Evolutionary conservation across 1,140 invertebrate species (phyloP), one percentile per base, ranked within the genome.

Genomic region (Archivesica marissinica): DNA sequence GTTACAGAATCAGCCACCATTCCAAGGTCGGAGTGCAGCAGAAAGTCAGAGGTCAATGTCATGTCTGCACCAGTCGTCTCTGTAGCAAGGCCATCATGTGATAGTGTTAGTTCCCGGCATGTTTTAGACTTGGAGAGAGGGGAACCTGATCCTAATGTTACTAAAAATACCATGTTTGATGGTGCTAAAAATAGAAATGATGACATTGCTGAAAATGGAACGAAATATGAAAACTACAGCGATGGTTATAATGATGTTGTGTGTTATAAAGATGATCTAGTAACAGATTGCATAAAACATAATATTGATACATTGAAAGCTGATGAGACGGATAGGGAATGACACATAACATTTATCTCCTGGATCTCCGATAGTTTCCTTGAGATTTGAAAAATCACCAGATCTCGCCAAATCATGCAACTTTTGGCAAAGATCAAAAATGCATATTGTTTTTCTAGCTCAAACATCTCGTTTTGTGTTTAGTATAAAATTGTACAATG

Each of bases 271-370:
- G 50, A 20, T 52, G 50, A 52, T 52, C 23, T 59, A 20, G 68
- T 25, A 1, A 44, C 15, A 15, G 35, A 72, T 9, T 72, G 59
- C 23, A 0, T 35, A 4, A 33, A 72, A 44, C 4, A 50, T 72
- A 41, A 72, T 44, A 50, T 50, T 44, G 68, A n/a, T 44, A 72
- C 44, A 9, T 41, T 50, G 30, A 50, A 72, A 47, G 13, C 44
- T 3, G 68, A 72, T 72, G 68, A 25, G 68, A 72, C 4, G 25
- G 33, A 47, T 41, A 13, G 20, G 33, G 17, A 11, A n/a, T n/a
- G n/a, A n/a, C n/a, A n/a, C n/a, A n/a, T n/a, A n/a, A n/a, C n/a
- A n/a, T n/a, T n/a, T n/a, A n/a, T n/a, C n/a, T n/a, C n/a, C n/a
- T n/a, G n/a, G n/a, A n/a, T n/a, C n/a, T n/a, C n/a, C n/a, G n/a